These are phyloP conservation scores for Platygyra sinensis DNA, from an alignment of 64 coral and sea anemone species.

Conservation along the genomic window DNA sequence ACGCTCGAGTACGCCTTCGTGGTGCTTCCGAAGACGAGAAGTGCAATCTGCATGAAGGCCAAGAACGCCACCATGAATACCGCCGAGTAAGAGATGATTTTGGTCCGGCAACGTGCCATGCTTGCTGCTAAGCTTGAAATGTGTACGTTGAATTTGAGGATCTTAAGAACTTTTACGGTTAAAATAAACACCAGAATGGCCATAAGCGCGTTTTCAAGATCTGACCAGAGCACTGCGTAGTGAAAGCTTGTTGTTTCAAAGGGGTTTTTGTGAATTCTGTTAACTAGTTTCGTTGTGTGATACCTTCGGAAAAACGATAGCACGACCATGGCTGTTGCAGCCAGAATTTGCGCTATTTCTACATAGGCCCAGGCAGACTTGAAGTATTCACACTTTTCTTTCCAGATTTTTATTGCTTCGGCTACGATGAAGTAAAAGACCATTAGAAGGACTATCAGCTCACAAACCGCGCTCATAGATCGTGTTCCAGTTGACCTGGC, in stretches of 20 bases:
- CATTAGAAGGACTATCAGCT: constrained; percentile 71
- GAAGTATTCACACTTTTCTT: constrained; percentile 65
- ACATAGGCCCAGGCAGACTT: constrained; percentile 79
- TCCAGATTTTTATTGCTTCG: constrained; percentile 74
- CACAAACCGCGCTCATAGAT: constrained; percentile 78
- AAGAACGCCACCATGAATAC: constrained; percentile 85
- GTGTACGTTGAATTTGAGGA: constrained; percentile 88
- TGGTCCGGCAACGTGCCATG: constrained; percentile 66
- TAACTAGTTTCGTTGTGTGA: constrained; percentile 69
- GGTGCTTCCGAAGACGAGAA: constrained; percentile 78
- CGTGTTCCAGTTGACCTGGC: constrained; percentile 56
- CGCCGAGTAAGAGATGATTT: constrained; percentile 76
- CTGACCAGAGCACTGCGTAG: constrained; percentile 86
- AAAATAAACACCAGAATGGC: constrained; percentile 80
- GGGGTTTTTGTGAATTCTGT: constrained; percentile 76
- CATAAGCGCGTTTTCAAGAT: constrained; percentile 80
- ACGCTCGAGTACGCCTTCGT: constrained; percentile 68
- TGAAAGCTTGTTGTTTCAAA: constrained; percentile 93
- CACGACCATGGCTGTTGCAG: constrained; percentile 66
- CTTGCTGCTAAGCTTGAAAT: constrained; percentile 76
- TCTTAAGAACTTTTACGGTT: constrained; percentile 83
- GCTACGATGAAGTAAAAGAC: constrained; percentile 68
- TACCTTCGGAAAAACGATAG: constrained; percentile 82
- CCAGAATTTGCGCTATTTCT: constrained; percentile 66
- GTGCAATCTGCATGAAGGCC: constrained; percentile 80